Evolutionary conservation across 2,113 vertebrate genomes (phyloP), one percentile per base, ranked within the genome.

Genomic region (Heptranchias perlo): DNA sequence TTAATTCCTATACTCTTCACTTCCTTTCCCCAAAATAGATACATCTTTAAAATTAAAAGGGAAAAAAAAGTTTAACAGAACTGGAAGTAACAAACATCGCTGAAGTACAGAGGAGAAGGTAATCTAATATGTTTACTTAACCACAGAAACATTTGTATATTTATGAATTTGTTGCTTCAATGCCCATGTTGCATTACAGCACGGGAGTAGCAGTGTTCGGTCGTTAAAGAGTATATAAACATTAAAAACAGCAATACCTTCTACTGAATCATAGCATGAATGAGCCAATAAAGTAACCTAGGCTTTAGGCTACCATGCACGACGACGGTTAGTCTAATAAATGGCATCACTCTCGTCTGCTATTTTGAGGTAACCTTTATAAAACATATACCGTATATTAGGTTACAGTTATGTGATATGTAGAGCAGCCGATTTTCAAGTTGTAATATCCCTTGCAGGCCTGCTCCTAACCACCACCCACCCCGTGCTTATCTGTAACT

Each of bases 101-200:
- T 8, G 58, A 23, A 39, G 14, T 82, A 13, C 35, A 39, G 16
- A 93, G 89, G 58, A 62, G 39, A 6, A 18, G 35, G 89, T 93
- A 62, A 93, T 93, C 18, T 39, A 62, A 64, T 62, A 67, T 69
- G 93, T 69, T 69, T 35, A 95, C 64, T 16, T 47, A 95, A 49
- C 93, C 44, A 67, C 93, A 69, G 93, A 44, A 69, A 47, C 64
- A 95, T 95, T n/a, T 95, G 93, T 47, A 95, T 95, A 49, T 49
- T 95, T 95, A 95, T 95, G 62, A 95, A 47, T 69, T 69, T 95
- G 61, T 52, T 69, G 93, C 62, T 95, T 44, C 93, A 49, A 49
- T 95, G 10, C 64, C 64, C 39, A 16, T 67, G 64, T 49, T 95
- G 93, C 64, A 69, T 25, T 4, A 95, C 62, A 67, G 39, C 44